phyloP scores from a whole-genome alignment of 2,797 vertebrate genomes.

The Arvicola amphibius region DNA sequence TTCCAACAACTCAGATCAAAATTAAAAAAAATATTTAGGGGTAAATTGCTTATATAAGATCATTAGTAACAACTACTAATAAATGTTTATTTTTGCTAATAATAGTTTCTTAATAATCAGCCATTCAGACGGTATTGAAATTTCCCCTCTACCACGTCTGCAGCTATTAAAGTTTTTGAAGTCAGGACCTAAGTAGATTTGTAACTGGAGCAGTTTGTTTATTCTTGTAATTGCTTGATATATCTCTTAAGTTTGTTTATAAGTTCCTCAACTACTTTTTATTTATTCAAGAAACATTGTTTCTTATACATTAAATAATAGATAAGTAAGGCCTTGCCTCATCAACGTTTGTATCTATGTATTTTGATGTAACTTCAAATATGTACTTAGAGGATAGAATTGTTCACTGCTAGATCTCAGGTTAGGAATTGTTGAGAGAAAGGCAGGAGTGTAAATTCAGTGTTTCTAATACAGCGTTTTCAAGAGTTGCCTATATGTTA shows the following conservation, averaged over 20 bases:
- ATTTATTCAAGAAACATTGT: not conserved
- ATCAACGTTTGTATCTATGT: not conserved
- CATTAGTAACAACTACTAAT: not conserved
- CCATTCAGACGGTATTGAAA: not conserved
- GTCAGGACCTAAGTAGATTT: not conserved
- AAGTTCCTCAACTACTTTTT: not conserved
- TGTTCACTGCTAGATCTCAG: not conserved
- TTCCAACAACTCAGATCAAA: not conserved
- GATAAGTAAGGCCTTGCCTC: not conserved
- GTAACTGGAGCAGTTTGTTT: not conserved
- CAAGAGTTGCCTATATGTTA: constrained; percentile 28
- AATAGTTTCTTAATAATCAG: constrained; percentile 36
- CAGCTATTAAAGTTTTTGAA: not conserved
- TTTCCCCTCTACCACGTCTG: not conserved
- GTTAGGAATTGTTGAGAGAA: not conserved
- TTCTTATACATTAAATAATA: constrained; percentile 41
- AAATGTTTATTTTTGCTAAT: not conserved
- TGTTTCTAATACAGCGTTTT: constrained; percentile 29
- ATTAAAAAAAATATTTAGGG: constrained; percentile 26
- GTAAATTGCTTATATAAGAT: constrained; percentile 18
- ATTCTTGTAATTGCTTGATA: not conserved
- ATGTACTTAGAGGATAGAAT: not conserved
- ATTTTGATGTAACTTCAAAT: constrained; percentile 19
- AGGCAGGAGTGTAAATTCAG: not conserved
- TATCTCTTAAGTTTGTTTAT: not conserved